Evolutionary conservation across 1,140 invertebrate genomes (phyloP).

Genomic region (Platyura marginata): DNA sequence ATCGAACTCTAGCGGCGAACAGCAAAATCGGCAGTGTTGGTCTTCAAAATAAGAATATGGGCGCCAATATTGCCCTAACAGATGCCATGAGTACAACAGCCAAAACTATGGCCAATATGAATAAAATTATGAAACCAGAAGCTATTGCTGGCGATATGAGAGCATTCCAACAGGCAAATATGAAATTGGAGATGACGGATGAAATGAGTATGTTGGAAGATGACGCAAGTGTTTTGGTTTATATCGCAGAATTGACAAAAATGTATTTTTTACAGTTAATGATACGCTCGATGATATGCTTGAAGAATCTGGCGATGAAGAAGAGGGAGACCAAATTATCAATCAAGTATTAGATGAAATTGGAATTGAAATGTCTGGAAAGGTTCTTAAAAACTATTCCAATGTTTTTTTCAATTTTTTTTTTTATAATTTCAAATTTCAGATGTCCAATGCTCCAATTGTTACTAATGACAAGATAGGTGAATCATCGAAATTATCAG

Average conservation of each 20-base stretch:
- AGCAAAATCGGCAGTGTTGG: constrained; percentile 61
- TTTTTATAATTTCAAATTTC: constrained; percentile 11
- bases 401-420: background rate
- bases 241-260: constrained; percentile 1
- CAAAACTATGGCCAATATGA: constrained; percentile 76
- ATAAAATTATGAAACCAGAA: constrained; percentile 71
- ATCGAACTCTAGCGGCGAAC: constrained; percentile 54
- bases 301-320: constrained; percentile 75
- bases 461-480: constrained; percentile 42
- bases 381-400: constrained; percentile 31
- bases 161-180: constrained; percentile 62
- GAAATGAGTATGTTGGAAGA: constrained; percentile 60
- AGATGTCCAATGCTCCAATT: constrained; percentile 45
- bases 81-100: constrained; percentile 71
- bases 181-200: constrained; percentile 86
- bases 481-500: constrained; percentile 27
- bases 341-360: constrained; percentile 86
- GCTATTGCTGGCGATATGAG: constrained; percentile 63
- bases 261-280: constrained; percentile 44
- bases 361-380: constrained; percentile 82
- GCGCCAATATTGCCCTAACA: constrained; percentile 68
- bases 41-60: constrained; percentile 73
- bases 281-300: constrained; percentile 83
- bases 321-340: constrained; percentile 71
- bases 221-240: background rate